These are phyloP conservation scores for Poecilobothrus nobilitatus DNA, from an alignment of 2,888 invertebrate genomes.

Conservation along the genomic window DNA sequence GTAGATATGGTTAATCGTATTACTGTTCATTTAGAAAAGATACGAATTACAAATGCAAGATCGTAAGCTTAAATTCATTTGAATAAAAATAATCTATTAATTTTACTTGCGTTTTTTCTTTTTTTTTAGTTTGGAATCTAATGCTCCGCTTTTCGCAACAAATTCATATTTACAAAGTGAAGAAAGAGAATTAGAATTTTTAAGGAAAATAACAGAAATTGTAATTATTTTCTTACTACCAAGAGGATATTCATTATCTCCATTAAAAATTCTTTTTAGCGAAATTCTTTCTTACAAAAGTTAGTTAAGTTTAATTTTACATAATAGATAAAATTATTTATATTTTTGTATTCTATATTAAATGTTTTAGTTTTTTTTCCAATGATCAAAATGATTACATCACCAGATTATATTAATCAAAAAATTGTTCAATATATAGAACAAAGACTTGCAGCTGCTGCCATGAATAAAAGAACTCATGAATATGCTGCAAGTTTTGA, in stretches of 20 bases:
- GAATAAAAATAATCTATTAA: slow-evolving; percentile 13
- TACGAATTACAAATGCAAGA: slow-evolving; percentile 64
- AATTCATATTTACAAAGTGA: slow-evolving; percentile 64
- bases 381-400: slow-evolving; percentile 72
- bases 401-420: slow-evolving; percentile 86
- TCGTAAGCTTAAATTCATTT: slow-evolving; percentile 51
- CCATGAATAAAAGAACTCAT: slow-evolving; percentile 71
- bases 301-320: slow-evolving; percentile 39
- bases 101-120: slow-evolving; percentile 11
- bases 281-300: slow-evolving; percentile 80
- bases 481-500: slow-evolving; percentile 85
- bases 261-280: slow-evolving; percentile 68
- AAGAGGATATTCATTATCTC: slow-evolving; percentile 67
- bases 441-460: slow-evolving; percentile 67
- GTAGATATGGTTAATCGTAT: slow-evolving; percentile 72
- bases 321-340: slow-evolving; percentile 9
- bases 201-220: slow-evolving; percentile 73
- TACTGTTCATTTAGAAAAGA: slow-evolving; percentile 77
- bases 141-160: slow-evolving; percentile 61
- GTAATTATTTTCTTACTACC: slow-evolving; percentile 74
- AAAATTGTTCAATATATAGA: slow-evolving; percentile 76
- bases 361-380: slow-evolving; percentile 54
- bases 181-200: slow-evolving; percentile 69
- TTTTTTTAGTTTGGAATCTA: slow-evolving; percentile 50
- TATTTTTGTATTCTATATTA: neutral